These are phyloP conservation scores for Sclerurus mexicanus DNA, from an alignment of 2,113 vertebrate genomes.

Conservation along the genomic window DNA sequence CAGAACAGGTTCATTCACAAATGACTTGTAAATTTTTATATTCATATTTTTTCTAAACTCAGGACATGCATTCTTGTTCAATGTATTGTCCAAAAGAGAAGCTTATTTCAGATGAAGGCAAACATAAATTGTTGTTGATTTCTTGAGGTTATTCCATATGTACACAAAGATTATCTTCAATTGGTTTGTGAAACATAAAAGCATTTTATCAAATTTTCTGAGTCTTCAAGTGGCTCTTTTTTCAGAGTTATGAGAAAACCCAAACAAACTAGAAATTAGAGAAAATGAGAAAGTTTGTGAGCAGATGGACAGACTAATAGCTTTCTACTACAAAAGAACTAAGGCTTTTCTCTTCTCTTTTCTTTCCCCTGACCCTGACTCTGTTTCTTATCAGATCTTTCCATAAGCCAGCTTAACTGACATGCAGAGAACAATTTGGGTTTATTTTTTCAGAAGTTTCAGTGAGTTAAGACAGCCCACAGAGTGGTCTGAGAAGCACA, in stretches of 20 bases:
- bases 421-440: not conserved
- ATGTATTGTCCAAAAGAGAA: not conserved
- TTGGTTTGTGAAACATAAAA: not conserved
- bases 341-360: not conserved
- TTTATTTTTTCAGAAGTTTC: constrained; percentile 7
- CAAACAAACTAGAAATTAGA: not conserved
- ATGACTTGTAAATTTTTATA: not conserved
- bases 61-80: not conserved
- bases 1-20: not conserved
- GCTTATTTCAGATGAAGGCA: not conserved
- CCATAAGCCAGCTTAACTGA: not conserved
- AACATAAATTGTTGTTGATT: not conserved
- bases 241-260: not conserved
- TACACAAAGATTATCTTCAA: not conserved
- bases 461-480: not conserved
- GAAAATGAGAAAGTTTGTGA: not conserved
- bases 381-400: not conserved
- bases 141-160: not conserved
- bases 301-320: not conserved
- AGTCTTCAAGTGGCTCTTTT: not conserved
- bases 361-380: not conserved
- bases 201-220: not conserved
- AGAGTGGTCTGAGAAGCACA: not conserved
- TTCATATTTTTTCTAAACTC: not conserved
- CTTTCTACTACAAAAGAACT: not conserved